phyloP scores from a whole-genome alignment of 2,797 vertebrate genomes.

The Crocidura indochinensis region DNA sequence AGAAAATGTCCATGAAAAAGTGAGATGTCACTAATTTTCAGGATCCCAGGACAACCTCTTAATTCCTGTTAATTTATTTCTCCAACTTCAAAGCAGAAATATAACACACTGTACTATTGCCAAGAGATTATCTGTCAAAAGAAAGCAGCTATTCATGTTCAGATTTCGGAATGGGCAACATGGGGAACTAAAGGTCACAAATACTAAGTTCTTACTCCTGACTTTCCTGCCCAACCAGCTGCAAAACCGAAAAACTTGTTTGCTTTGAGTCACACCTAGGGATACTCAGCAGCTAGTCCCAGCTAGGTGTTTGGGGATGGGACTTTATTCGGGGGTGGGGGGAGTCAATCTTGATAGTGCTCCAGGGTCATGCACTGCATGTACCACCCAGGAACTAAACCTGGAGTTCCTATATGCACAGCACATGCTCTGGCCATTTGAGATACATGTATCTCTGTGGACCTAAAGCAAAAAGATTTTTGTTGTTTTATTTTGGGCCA shows the following conservation, averaged over 20 bases:
- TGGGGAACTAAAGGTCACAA: slow-evolving; percentile 33
- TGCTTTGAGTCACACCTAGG: too few relatives aligned
- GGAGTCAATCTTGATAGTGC: too few relatives aligned
- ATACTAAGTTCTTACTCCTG: slow-evolving; percentile 62
- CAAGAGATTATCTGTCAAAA: slow-evolving; percentile 41
- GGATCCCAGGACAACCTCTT: slow-evolving; percentile 50
- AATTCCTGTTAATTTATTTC: slow-evolving; percentile 52
- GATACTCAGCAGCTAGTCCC: too few relatives aligned
- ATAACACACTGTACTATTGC: slow-evolving; percentile 44
- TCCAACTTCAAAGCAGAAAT: slow-evolving; percentile 73
- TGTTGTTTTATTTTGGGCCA: too few relatives aligned
- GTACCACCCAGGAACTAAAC: too few relatives aligned
- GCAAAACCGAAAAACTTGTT: slow-evolving; percentile 15
- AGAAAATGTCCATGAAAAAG: slow-evolving; percentile 51
- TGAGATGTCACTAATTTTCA: slow-evolving; percentile 41
- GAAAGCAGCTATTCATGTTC: slow-evolving; percentile 59
- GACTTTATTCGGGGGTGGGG: too few relatives aligned
- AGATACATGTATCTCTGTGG: too few relatives aligned
- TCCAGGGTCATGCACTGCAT: too few relatives aligned
- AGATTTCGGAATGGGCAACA: slow-evolving; percentile 51
- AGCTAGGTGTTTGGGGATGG: too few relatives aligned
- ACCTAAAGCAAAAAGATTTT: too few relatives aligned
- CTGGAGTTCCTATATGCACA: too few relatives aligned
- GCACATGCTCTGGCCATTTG: too few relatives aligned
- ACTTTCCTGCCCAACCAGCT: slow-evolving; percentile 52